Evolutionary conservation across 2,888 invertebrate genomes (phyloP), one percentile per base, ranked within the genome.

Genomic region (Arge pagana): DNA sequence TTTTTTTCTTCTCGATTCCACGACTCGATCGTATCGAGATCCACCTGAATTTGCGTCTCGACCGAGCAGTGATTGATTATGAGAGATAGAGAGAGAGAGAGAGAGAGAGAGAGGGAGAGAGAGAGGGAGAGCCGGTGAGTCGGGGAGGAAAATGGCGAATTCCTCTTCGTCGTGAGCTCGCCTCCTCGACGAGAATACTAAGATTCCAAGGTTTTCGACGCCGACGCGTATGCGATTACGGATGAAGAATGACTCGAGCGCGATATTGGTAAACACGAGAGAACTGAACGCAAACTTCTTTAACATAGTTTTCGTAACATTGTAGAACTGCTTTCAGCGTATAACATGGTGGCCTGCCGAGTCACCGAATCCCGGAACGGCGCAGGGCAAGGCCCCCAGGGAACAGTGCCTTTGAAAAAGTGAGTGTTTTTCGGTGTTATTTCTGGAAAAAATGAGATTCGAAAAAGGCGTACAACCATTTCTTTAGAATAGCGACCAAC

Each of bases 361-460:
- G 89, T 94, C 78, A 93, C 93, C 70, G 94, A 95, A 81, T 86
- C 92, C 73, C 88, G 94, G 81, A 93, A 93, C 80, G 93, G 93
- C 82, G 79, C 80, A 78, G 81, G 81, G 79, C 76, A 72, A 79
- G 84, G 79, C 82, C 84, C 79, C 85, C 87, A 79, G 85, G 88
- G 84, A 90, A 91, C 88, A 93, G 93, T 95, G 90, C 93, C 93
- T 91, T 91, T 93, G 87, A 94, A 94, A 87, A 94, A 93, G 95
- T 95, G 82, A 93, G 93, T 88, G 61, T 68, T 50, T 30, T 13
- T 48, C 40, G 35, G 37, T 26, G 33, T 49, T 31, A 30, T 10
- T 21, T 15, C 13, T 5, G 6, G 24, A 19, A 23, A 37, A 16
- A 8, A 21, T 40, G 30, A 11, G 16, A 30, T n/a, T 30, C 30